A percentile compares a stretch with the other conserved stretches of the same genome.
phyloP scores from a whole-genome alignment of 2,888 invertebrate species.

The Sympetrum striolatum region DNA sequence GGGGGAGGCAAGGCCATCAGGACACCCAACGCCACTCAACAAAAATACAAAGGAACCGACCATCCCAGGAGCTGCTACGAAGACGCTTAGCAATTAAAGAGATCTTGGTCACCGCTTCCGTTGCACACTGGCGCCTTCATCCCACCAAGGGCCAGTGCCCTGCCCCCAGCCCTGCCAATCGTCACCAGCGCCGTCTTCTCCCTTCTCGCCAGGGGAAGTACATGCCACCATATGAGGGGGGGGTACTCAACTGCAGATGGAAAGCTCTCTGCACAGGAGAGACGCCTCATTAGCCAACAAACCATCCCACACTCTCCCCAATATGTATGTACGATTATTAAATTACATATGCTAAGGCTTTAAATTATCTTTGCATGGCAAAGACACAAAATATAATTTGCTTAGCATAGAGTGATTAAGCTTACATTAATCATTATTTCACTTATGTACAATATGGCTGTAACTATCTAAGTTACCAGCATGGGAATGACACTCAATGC shows the following conservation, averaged over 20 bases:
- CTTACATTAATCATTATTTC: background rate
- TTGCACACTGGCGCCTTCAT: constrained; percentile 54
- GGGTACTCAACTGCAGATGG: constrained; percentile 2
- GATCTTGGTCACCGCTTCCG: constrained; percentile 56
- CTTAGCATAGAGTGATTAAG: background rate
- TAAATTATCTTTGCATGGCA: background rate
- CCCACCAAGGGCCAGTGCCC: constrained; percentile 41
- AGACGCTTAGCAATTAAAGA: constrained; percentile 57
- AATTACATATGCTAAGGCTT: background rate
- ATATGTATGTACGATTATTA: background rate
- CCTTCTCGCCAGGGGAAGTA: constrained; percentile 36
- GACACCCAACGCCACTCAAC: background rate
- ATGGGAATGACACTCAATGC: too few relatives aligned
- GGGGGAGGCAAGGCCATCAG: constrained; percentile 28
- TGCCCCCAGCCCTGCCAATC: constrained; percentile 44
- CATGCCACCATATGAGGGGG: constrained; percentile 12
- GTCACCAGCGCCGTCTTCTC: constrained; percentile 15
- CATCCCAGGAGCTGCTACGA: constrained; percentile 56
- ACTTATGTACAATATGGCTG: background rate
- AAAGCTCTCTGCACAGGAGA: constrained; percentile 30
- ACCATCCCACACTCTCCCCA: background rate
- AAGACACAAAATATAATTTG: background rate
- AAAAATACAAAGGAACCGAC: constrained; percentile 50
- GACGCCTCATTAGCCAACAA: constrained; percentile 14
- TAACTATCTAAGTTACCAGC: too few relatives aligned